These are phyloP conservation scores for Microplitis deprimator DNA, from an alignment of 2,888 invertebrate species.

Conservation along the genomic window DNA sequence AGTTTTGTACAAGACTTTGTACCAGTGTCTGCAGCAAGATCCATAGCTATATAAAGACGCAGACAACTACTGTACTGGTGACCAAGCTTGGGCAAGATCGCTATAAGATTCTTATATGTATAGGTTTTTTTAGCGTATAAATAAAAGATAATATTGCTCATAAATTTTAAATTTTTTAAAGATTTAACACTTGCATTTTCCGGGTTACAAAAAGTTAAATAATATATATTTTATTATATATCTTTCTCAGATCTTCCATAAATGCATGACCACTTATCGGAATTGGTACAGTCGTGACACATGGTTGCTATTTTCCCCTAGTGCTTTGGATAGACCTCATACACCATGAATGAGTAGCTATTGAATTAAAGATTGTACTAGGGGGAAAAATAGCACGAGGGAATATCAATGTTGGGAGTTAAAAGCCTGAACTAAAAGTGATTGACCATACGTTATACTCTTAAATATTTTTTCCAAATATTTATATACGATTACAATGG, in stretches of 20 bases:
- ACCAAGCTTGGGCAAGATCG: too few relatives aligned
- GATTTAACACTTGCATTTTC: not conserved
- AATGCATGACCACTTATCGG: conserved; percentile 72
- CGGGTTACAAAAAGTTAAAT: not conserved
- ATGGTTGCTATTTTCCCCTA: conserved; percentile 62
- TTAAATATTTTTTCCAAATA: not conserved
- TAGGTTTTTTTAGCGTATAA: too few relatives aligned
- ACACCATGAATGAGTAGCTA: conserved; percentile 56
- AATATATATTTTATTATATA: conserved; percentile 11
- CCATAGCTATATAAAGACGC: too few relatives aligned
- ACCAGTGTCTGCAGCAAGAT: too few relatives aligned
- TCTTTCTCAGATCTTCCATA: conserved; percentile 59
- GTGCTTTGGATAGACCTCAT: conserved; percentile 30
- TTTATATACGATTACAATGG: conserved; percentile 27
- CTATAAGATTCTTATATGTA: too few relatives aligned
- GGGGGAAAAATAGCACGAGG: conserved; percentile 30
- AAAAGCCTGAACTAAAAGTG: conserved; percentile 62
- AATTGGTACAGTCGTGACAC: conserved; percentile 66
- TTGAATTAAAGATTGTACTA: conserved; percentile 68
- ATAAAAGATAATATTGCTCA: too few relatives aligned
- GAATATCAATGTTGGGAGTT: conserved; percentile 54
- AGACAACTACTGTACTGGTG: too few relatives aligned
- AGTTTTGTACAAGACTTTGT: too few relatives aligned
- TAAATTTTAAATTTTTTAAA: too few relatives aligned
- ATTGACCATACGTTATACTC: conserved; percentile 45